Conservation (phyloP, 2,888 invertebrate species). For the Torymus texanus region DNA sequence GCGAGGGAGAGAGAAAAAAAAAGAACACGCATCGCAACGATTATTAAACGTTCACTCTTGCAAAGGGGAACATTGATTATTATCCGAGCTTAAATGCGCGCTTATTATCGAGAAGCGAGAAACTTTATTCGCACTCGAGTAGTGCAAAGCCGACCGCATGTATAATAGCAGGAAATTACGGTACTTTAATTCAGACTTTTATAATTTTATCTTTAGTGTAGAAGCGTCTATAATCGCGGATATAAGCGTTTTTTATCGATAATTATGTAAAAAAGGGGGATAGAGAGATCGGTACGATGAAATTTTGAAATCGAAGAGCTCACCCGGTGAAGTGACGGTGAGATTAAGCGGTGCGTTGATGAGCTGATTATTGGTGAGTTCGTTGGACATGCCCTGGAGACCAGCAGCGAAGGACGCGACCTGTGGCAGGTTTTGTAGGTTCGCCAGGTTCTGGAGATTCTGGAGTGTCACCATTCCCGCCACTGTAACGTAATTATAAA, state of each 20-base stretch:
- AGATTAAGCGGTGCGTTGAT: constrained; percentile 90
- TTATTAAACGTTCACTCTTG: too few relatives aligned
- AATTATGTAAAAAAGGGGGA: too few relatives aligned
- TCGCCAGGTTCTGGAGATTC: constrained; percentile 88
- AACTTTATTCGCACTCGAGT: too few relatives aligned
- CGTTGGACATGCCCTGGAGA: constrained; percentile 79
- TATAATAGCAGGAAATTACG: too few relatives aligned
- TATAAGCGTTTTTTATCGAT: too few relatives aligned
- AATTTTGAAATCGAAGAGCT: constrained; percentile 43
- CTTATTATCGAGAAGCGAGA: too few relatives aligned
- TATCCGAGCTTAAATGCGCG: too few relatives aligned
- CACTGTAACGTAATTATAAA: constrained; percentile 77
- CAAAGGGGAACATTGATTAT: too few relatives aligned
- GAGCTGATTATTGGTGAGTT: constrained; percentile 78
- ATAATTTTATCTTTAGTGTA: too few relatives aligned
- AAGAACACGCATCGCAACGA: background rate
- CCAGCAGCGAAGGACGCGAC: constrained; percentile 80
- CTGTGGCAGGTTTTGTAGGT: constrained; percentile 82
- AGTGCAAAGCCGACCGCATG: too few relatives aligned
- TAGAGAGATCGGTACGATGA: background rate
- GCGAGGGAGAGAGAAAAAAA: constrained; percentile 32
- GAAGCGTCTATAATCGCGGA: too few relatives aligned
- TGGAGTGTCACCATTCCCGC: constrained; percentile 84
- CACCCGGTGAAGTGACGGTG: constrained; percentile 82
- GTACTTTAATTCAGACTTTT: too few relatives aligned